phyloP scores from a whole-genome alignment of 2,797 vertebrate species.

The Mus caroli region DNA sequence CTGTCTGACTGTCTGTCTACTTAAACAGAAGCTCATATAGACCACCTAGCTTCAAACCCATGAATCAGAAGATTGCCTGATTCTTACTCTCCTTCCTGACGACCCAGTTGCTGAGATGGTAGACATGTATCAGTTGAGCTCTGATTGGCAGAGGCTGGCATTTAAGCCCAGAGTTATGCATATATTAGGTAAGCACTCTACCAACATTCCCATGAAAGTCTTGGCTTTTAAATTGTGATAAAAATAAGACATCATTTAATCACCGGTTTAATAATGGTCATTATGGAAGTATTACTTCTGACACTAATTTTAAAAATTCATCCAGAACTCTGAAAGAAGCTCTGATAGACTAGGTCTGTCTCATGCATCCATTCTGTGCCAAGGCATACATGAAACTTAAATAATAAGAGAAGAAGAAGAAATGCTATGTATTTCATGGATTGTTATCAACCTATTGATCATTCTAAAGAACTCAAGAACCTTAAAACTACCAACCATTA shows the following conservation, averaged over 20 bases:
- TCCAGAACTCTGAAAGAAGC: background rate
- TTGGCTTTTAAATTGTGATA: conserved; percentile 16
- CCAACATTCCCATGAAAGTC: background rate
- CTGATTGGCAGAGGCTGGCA: too few species aligned
- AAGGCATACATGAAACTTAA: background rate
- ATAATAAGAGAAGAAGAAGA: background rate
- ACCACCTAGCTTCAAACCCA: background rate
- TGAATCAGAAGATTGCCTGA: background rate
- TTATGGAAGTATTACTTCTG: background rate
- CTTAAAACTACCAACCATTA: background rate
- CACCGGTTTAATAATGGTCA: background rate
- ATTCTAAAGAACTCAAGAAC: background rate
- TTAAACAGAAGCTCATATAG: background rate
- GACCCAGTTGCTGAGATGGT: background rate
- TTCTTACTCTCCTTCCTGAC: background rate
- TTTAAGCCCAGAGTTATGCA: background rate
- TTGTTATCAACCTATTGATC: background rate
- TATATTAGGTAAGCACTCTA: background rate
- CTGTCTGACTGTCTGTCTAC: background rate
- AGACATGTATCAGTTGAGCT: background rate
- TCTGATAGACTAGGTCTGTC: background rate
- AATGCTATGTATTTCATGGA: background rate
- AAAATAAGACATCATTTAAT: background rate
- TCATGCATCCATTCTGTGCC: background rate
- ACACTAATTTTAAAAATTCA: background rate